Evolutionary conservation across 2,113 vertebrate genomes (phyloP).

Genomic region (Tragelaphus imberbis): DNA sequence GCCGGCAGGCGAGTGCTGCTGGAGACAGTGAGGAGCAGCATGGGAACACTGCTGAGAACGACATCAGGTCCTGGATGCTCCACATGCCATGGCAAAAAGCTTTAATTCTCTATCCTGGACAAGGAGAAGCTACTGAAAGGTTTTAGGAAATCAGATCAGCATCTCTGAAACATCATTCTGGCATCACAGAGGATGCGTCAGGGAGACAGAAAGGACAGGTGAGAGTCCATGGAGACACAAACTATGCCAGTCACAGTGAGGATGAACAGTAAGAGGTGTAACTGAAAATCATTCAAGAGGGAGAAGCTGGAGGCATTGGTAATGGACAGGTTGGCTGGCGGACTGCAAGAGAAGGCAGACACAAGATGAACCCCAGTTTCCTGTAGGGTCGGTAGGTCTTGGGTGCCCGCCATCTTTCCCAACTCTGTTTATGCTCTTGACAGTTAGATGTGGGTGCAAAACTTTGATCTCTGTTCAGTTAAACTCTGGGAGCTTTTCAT

Average conservation of each 20-base stretch:
- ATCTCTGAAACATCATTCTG: neutral
- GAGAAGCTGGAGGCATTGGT: accelerated
- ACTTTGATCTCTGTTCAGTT: neutral
- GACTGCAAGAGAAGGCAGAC: neutral
- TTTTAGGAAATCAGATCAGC: neutral
- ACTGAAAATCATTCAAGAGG: neutral
- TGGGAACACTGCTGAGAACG: accelerated
- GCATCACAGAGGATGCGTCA: neutral
- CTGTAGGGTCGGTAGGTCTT: neutral
- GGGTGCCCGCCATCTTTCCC: neutral
- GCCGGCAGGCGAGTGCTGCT: neutral
- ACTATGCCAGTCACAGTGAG: accelerated
- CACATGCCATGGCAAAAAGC: accelerated
- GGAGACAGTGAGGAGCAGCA: neutral
- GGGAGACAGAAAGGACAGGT: neutral
- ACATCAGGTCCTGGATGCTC: accelerated
- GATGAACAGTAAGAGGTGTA: neutral
- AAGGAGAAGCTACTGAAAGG: neutral
- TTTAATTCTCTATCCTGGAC: accelerated
- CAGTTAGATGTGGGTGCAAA: neutral
- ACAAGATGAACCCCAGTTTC: neutral
- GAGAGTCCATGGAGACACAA: neutral
- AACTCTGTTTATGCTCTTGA: neutral
- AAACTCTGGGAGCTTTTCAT: neutral
- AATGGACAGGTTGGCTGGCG: neutral